A percentile compares a stretch with the other conserved stretches of the same genome.
phyloP scores from a whole-genome alignment of 2,888 invertebrate genomes.

The Caenorhabditis sp. region DNA sequence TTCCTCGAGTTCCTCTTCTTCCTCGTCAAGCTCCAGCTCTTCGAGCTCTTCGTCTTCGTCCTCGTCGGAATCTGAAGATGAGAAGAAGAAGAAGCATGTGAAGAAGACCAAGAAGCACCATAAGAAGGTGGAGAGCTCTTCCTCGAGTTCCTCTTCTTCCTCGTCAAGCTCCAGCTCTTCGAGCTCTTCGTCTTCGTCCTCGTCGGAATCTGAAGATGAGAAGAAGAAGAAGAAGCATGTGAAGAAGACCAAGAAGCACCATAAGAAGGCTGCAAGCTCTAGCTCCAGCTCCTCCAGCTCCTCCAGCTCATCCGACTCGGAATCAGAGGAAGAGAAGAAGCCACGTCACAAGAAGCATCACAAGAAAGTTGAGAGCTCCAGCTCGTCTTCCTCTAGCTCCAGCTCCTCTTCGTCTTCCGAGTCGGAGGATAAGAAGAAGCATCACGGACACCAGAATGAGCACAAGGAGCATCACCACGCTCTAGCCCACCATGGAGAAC shows the following conservation, averaged over 20 bases:
- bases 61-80: conserved; percentile 46
- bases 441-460: conserved; percentile 8
- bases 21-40: conserved; percentile 26
- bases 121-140: conserved; percentile 45
- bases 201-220: conserved; percentile 28
- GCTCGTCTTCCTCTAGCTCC: conserved; percentile 23
- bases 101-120: conserved; percentile 36
- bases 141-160: conserved; percentile 8
- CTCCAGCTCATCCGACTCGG: conserved; percentile 9
- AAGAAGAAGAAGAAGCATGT: conserved; percentile 16
- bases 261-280: conserved; percentile 29
- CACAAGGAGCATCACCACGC: conserved; percentile 12
- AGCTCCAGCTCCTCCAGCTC: conserved; percentile 14
- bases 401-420: conserved; percentile 38
- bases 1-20: conserved; percentile 7
- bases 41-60: conserved; percentile 10
- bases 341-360: conserved; percentile 37
- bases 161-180: conserved; percentile 9
- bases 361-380: conserved; percentile 20
- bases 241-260: conserved; percentile 42
- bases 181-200: neutral
- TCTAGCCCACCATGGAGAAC: conserved; percentile 31
- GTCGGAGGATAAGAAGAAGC: conserved; percentile 38
- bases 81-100: conserved; percentile 30
- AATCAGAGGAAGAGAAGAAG: conserved; percentile 43